Conservation (phyloP, 2,797 vertebrate species). For the Ptychobarbus kaznakovi region DNA sequence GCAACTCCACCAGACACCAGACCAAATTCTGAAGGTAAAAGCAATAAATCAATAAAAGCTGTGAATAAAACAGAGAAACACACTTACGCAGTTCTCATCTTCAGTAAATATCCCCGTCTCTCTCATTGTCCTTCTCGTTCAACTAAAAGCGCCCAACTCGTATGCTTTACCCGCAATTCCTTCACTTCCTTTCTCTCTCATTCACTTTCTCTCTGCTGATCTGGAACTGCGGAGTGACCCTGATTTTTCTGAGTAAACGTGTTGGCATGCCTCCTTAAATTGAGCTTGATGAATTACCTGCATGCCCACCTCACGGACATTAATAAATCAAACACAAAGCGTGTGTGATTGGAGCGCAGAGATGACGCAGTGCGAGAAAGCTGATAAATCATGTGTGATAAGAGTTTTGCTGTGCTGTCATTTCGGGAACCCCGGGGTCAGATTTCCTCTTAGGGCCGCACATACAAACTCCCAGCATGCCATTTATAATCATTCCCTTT, state of each 20-base stretch:
- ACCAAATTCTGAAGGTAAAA: constrained; percentile 81
- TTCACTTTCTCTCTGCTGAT: constrained; percentile 39
- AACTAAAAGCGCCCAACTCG: not conserved
- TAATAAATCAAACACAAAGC: constrained; percentile 78
- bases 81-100: not conserved
- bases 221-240: constrained; percentile 65
- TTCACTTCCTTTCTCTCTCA: constrained; percentile 4
- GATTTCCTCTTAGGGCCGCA: constrained; percentile 64
- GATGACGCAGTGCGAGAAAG: constrained; percentile 70
- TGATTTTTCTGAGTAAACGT: constrained; percentile 73
- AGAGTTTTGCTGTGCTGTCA: constrained; percentile 65
- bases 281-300: constrained; percentile 78
- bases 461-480: constrained; percentile 64
- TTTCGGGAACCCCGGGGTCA: constrained; percentile 64
- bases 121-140: not conserved
- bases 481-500: constrained; percentile 57
- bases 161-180: not conserved
- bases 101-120: not conserved
- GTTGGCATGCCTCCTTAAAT: constrained; percentile 75
- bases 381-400: constrained; percentile 80
- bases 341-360: constrained; percentile 71
- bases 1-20: constrained; percentile 72
- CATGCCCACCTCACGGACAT: constrained; percentile 72
- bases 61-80: constrained; percentile 42
- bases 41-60: constrained; percentile 25